Conservation (phyloP, 2,113 vertebrate genomes). For the Malurus melanocephalus region DNA sequence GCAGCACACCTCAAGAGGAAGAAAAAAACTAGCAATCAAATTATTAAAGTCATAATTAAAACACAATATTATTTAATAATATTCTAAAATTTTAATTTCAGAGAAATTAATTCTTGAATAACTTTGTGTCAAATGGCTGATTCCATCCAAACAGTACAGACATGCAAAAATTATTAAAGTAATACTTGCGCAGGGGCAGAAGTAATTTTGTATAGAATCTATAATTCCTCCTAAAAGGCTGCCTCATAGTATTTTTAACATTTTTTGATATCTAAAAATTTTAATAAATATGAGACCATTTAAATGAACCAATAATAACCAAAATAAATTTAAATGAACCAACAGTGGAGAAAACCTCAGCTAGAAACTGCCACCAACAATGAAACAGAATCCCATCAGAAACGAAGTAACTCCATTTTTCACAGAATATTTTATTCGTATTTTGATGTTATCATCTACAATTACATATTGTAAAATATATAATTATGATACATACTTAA, state of each 20-base stretch:
- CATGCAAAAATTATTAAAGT: neutral
- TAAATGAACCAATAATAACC: neutral
- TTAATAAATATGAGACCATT: neutral
- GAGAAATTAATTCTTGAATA: neutral
- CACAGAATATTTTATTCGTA: neutral
- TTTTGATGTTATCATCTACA: neutral
- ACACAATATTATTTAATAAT: neutral
- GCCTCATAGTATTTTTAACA: neutral
- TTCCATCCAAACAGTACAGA: neutral
- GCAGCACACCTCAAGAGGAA: neutral
- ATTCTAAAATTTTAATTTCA: neutral
- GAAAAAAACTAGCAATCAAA: neutral
- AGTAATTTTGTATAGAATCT: neutral
- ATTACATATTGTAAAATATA: neutral
- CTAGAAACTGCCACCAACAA: neutral
- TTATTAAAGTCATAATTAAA: neutral
- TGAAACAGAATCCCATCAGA: neutral
- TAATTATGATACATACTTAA: neutral
- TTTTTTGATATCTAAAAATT: neutral
- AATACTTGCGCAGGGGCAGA: rapidly evolving
- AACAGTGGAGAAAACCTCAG: neutral
- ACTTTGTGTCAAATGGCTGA: neutral
- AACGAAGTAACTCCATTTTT: neutral
- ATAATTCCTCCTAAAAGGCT: neutral
- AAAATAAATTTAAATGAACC: neutral